phyloP scores from a whole-genome alignment of 2,797 vertebrate species.

The Podarcis siculus region DNA sequence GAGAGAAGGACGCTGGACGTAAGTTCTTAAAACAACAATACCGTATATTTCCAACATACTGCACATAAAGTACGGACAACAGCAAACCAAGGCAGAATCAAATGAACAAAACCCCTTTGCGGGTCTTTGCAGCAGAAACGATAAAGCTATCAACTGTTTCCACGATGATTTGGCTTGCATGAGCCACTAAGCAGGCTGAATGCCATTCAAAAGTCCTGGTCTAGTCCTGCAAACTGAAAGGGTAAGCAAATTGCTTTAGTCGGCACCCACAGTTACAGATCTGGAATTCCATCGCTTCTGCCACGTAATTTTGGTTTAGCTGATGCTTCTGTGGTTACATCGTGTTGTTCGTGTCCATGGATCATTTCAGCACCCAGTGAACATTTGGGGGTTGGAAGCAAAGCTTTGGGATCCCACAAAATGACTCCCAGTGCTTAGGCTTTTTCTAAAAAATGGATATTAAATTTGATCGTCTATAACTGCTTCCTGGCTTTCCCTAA shows the following conservation, averaged over 20 bases:
- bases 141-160: too few species aligned
- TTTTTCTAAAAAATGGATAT: background rate
- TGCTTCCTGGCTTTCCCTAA: background rate
- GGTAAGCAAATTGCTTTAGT: background rate
- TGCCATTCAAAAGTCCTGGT: background rate
- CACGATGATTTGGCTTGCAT: too few species aligned
- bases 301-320: background rate
- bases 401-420: background rate
- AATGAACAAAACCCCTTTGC: too few species aligned
- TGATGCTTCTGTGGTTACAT: background rate
- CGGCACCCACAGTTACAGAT: fast-evolving
- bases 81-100: too few species aligned
- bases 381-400: background rate
- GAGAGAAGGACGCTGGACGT: too few species aligned
- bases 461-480: background rate
- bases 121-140: too few species aligned
- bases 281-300: background rate
- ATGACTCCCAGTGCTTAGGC: background rate
- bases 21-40: too few species aligned
- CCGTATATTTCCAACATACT: too few species aligned
- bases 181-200: too few species aligned
- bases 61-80: too few species aligned
- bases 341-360: fast-evolving
- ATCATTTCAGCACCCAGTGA: background rate
- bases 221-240: background rate